A percentile compares a stretch with the other conserved stretches of the same genome.
These are phyloP conservation scores for Papilio polyxenes DNA, from an alignment of 1,140 invertebrate genomes.

Conservation along the genomic window DNA sequence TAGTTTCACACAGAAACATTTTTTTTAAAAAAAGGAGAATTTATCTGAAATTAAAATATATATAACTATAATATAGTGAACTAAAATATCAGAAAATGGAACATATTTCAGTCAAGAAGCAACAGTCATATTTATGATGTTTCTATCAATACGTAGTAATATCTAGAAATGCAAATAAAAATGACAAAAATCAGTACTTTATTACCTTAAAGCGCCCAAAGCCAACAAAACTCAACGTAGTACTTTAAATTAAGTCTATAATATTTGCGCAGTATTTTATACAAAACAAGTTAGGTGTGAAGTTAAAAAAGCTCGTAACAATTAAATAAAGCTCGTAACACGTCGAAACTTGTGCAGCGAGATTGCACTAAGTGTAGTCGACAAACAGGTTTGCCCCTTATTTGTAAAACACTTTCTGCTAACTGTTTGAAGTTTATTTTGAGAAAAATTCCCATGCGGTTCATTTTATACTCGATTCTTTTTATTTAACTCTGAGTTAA, in stretches of 20 bases:
- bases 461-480: neutral
- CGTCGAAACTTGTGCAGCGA: conserved; percentile 25
- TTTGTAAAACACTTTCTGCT: conserved; percentile 17
- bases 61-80: neutral
- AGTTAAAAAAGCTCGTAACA: conserved; percentile 21
- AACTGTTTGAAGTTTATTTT: conserved; percentile 15
- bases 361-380: conserved; percentile 4
- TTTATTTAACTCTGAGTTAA: too few relatives aligned
- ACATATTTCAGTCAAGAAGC: too few relatives aligned
- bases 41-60: neutral
- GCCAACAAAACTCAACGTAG: neutral
- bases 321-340: conserved; percentile 13
- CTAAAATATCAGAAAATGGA: too few relatives aligned
- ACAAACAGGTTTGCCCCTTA: conserved; percentile 10
- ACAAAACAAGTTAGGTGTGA: conserved; percentile 6
- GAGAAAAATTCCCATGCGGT: conserved; percentile 3
- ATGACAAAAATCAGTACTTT: too few relatives aligned
- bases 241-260: neutral
- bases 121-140: too few relatives aligned
- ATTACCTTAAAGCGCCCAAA: neutral
- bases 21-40: neutral
- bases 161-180: too few relatives aligned
- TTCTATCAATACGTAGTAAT: too few relatives aligned
- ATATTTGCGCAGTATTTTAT: neutral
- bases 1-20: neutral